Evolutionary conservation across 2,797 vertebrate species (phyloP), one percentile per base, ranked within the genome.

Genomic region (Benthosema pterotum): DNA sequence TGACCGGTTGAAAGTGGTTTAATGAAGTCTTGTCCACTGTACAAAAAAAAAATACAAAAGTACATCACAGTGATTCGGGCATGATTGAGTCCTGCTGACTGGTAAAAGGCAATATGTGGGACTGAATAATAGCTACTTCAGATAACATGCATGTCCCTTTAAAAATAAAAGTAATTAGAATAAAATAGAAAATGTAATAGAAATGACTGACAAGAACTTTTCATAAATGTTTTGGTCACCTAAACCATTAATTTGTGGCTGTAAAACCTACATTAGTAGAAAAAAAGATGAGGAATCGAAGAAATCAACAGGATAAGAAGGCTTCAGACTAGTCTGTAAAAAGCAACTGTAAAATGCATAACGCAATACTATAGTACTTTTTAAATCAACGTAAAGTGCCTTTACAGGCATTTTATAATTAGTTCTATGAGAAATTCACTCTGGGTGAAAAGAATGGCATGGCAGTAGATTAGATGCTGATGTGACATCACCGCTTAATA

Each of bases 211-310:
- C 53, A 49, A 14, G 18, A 38, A 38, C 8, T 2, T 43, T 57
- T 2, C 12, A 18, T n/a, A 52, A 63, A 51, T 11, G 18, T 45
- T 38, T 57, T 48, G 48, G 32, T 63, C 67, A 57, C 42, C 43
- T 13, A 55, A 58, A 42, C 68, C 42, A 22, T 12, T n/a, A n/a
- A 51, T 57, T 57, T 46, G 12, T 9, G 18, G 15, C 8, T 4
- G 16, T 32, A 15, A 3, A 49, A 28, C n/a, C 42, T 12, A 25
- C 28, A 32, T 38, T 9, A 16, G 15, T 49, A 49, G 47, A 16
- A 15, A 49, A 49, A 3, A 16, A 38, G 42, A 15, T 6, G 42
- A 38, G 43, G 15, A 56, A 56, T 17, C 6, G 2, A 4, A 42
- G 5, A 55, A 18, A 55, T 16, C 4, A 3, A 12, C 13, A 7